Evolutionary conservation across 2,888 invertebrate species (phyloP).

Genomic region (Coecobrya sp.): DNA sequence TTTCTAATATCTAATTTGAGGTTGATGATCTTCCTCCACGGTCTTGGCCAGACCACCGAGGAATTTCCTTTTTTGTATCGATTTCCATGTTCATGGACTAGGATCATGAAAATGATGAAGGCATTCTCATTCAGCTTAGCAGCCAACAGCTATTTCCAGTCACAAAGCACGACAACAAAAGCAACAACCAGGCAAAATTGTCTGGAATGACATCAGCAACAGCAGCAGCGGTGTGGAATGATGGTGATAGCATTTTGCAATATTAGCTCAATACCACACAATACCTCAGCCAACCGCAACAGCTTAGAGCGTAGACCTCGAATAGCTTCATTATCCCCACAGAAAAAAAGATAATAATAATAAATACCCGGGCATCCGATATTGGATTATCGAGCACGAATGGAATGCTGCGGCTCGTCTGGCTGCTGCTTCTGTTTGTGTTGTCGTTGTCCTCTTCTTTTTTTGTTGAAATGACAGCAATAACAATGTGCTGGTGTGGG

Average conservation of each 20-base stretch:
- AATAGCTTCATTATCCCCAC: conserved; percentile 22
- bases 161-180: conserved; percentile 20
- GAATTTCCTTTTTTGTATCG: not conserved
- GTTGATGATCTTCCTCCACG: conserved; percentile 6
- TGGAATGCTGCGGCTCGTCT: not conserved
- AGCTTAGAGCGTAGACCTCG: conserved; percentile 1
- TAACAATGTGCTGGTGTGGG: not conserved
- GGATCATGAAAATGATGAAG: not conserved
- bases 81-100: not conserved
- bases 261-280: conserved; percentile 9
- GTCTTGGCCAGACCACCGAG: not conserved
- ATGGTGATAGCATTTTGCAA: conserved; percentile 5
- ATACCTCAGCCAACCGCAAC: conserved; percentile 2
- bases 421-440: not conserved
- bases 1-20: conserved; percentile 29
- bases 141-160: conserved; percentile 8
- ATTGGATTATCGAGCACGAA: not conserved
- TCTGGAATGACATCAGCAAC: conserved; percentile 1
- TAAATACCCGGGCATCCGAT: conserved; percentile 22
- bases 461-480: conserved; percentile 20
- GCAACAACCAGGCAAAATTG: conserved; percentile 34
- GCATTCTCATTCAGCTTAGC: conserved; percentile 17
- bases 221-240: conserved; percentile 9
- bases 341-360: not conserved
- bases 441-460: not conserved